Base-by-base conservation (phyloP, 2,797 vertebrate genomes). In the Trachurus trachurus region DNA sequence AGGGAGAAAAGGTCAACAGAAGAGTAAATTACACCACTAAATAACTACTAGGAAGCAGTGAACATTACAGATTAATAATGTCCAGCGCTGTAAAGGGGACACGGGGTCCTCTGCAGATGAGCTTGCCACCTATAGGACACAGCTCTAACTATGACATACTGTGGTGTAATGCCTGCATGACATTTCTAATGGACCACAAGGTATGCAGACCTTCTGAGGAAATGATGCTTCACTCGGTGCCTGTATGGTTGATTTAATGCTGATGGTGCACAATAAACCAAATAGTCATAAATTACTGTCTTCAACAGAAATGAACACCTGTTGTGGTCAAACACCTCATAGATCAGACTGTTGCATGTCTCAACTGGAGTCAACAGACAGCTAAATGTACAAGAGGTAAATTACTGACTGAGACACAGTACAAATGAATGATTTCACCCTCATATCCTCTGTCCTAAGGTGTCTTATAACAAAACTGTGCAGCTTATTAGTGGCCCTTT, bases 141-240 rank as follows among this genome's bases (percentile, higher is more conserved):
- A 42, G 45, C 34, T 70, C 50, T 75, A 80, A 83, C 65, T 47
- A 52, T 81, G 80, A 86, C 78, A 59, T 73, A 78, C 71, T 76
- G 75, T 74, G 9, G 58, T 52, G 47, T 58, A 47, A 66, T 74
- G 57, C 62, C 63, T 34, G 71, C 6, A 3, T 60, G 84, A 77
- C 81, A 47, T 66, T 76, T 29, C 68, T 81, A 83, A 87, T 81
- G 70, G 78, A 78, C 71, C 74, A 69, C 58, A 57, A 58, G 66
- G 53, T 78, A 80, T 81, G 71, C 66, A 78, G 85, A 79, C 82
- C 78, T 85, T 80, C 71, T 65, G 68, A 81, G 83, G 73, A 78
- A 84, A 79, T 77, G 65, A 70, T 66, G 75, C 73, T 72, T 84
- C 57, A 54, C 77, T 16, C 47, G 9, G 11, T 26, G 78, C 50